Base-by-base conservation (phyloP, 2,888 invertebrate species). In the Eristalis arbustorum region DNA sequence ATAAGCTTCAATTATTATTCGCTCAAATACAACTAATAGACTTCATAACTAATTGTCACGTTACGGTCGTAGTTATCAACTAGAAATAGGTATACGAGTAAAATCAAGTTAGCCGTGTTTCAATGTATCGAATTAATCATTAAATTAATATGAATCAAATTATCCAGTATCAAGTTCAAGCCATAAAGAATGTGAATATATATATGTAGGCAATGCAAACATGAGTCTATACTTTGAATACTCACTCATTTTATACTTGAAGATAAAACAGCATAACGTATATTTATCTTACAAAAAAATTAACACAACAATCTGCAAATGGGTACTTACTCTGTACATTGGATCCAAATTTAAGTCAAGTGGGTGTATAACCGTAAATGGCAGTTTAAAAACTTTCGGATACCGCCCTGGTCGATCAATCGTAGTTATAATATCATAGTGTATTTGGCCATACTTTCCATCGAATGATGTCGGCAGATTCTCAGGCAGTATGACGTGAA, bases 331-430 rank as follows among this genome's bases (percentile, higher is more conserved):
- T 92, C 94, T 94, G 79, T 96, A 95, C 88, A 95, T 94, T 25
- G 95, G 94, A 92, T 96, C 95, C 88, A 94, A 94, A 93, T 98
- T 98, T 88, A 98, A 94, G 93, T 98, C 97, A 90, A 97, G 93
- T 31, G 96, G 95, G 89, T 96, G 95, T 88, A 97, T 94, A 56
- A 98, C 96, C 71, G 96, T 97, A 91, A 98, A 97, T 28, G 96
- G 95, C 91, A 94, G 94, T 93, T 96, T 96, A 34, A 95, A 95
- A 88, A 96, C 96, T 90, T 96, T 96, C 91, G 98, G 97, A 92
- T 96, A 96, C 90, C 96, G 96, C 95, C 96, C 97, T 42, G 97
- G 96, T 34, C 96, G 94, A 91, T 98, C 97, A 57, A 98, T 93
- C 3, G 95, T 95, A 37, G 96, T 96, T 92, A 96, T 96, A 22